Conservation (phyloP, 2,797 vertebrate genomes). For the Percopsis omiscomaycus region DNA sequence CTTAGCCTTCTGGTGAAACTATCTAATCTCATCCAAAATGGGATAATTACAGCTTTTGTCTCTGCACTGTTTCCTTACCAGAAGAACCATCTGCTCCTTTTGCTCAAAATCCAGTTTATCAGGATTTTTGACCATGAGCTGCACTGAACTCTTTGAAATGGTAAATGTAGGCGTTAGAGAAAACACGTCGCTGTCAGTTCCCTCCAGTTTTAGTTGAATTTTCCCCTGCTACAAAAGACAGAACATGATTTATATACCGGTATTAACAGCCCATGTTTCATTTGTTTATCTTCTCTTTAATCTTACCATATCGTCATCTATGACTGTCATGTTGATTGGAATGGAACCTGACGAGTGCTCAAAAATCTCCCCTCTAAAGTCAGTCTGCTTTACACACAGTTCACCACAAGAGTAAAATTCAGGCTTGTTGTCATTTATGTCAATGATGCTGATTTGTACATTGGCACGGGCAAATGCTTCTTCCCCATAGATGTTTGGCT, state of each 20-base stretch:
- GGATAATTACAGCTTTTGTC: slow-evolving; percentile 13
- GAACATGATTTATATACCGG: not conserved
- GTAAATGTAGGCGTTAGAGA: slow-evolving; percentile 72
- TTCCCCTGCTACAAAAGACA: slow-evolving; percentile 68
- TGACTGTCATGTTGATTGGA: slow-evolving; percentile 77
- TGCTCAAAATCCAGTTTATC: slow-evolving; percentile 83
- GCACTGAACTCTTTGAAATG: slow-evolving; percentile 63
- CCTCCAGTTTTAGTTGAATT: slow-evolving; percentile 76
- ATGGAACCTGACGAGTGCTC: slow-evolving; percentile 80
- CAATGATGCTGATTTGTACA: slow-evolving; percentile 78
- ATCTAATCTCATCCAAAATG: slow-evolving; percentile 18
- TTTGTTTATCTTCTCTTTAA: not conserved
- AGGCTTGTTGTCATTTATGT: slow-evolving; percentile 87
- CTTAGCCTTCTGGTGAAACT: not conserved
- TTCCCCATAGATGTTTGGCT: slow-evolving; percentile 63
- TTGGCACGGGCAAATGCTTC: slow-evolving; percentile 59
- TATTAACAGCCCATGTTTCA: not conserved
- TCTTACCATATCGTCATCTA: slow-evolving; percentile 83
- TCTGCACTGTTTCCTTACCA: slow-evolving; percentile 70
- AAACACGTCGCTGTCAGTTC: slow-evolving; percentile 75
- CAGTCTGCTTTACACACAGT: slow-evolving; percentile 56
- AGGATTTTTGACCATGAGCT: slow-evolving; percentile 77
- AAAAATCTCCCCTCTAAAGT: slow-evolving; percentile 76
- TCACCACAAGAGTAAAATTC: slow-evolving; percentile 82
- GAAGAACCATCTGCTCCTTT: slow-evolving; percentile 68